Conservation (phyloP, 2,888 invertebrate genomes). For the Trileptium ribeirensis region DNA sequence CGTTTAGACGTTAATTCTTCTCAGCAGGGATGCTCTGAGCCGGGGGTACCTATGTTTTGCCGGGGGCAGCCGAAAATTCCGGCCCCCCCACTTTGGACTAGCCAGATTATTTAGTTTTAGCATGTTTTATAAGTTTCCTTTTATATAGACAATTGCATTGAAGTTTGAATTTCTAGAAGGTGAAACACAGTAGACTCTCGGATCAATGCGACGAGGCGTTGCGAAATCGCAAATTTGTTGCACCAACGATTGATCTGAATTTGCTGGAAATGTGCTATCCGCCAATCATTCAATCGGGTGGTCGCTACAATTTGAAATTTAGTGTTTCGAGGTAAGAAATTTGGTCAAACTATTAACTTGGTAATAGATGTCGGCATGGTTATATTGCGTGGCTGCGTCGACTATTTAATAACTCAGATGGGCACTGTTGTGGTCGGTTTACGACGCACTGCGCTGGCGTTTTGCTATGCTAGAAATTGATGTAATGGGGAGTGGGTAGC, state of each 20-base stretch:
- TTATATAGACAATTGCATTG: too few species aligned
- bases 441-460: too few species aligned
- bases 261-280: slow-evolving; percentile 96
- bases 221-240: slow-evolving; percentile 89
- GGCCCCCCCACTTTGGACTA: too few species aligned
- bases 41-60: too few species aligned
- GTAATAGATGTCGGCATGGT: not conserved
- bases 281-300: slow-evolving; percentile 96
- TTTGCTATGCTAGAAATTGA: too few species aligned
- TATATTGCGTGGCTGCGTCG: not conserved
- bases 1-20: too few species aligned
- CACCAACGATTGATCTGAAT: slow-evolving; percentile 74
- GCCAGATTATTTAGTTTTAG: too few species aligned
- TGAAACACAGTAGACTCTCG: slow-evolving; percentile 85
- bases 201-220: slow-evolving; percentile 88
- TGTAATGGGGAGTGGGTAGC: too few species aligned
- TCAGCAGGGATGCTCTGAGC: too few species aligned
- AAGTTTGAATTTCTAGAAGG: slow-evolving; percentile 83
- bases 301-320: slow-evolving; percentile 93
- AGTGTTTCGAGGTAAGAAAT: slow-evolving; percentile 65
- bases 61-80: too few species aligned
- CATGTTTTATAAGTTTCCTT: too few species aligned
- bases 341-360: not conserved
- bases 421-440: too few species aligned
- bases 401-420: not conserved